Percentiles rank a stretch among this genome's conserved stretches.
Evolutionary conservation across 2,113 vertebrate species (phyloP).

Genomic region (Sorex fumeus): DNA sequence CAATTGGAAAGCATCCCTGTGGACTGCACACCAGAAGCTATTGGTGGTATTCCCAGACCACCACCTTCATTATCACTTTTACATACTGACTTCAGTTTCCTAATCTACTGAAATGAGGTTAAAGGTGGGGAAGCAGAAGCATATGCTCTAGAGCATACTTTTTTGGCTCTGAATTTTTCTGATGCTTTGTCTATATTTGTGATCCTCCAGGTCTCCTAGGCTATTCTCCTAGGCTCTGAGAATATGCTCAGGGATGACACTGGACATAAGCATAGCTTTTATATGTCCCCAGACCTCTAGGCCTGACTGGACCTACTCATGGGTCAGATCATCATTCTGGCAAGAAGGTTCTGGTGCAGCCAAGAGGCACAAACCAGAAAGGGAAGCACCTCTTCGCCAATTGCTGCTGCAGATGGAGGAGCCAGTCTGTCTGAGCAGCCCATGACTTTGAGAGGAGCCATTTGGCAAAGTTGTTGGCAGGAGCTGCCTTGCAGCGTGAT

Average conservation of each 20-base stretch:
- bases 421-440: constrained; percentile 81
- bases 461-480: constrained; percentile 84
- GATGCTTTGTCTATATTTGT: neutral
- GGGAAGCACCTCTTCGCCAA: constrained; percentile 70
- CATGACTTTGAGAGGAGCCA: constrained; percentile 82
- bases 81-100: constrained; percentile 37
- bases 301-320: constrained; percentile 14
- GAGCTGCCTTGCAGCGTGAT: constrained; percentile 73
- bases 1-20: neutral
- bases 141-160: neutral
- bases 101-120: constrained; percentile 39
- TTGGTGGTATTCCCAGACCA: neutral
- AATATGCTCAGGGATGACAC: neutral
- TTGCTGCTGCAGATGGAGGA: constrained; percentile 81
- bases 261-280: neutral
- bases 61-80: constrained; percentile 23
- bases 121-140: neutral
- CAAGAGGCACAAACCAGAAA: constrained; percentile 71
- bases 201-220: neutral
- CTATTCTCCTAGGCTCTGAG: neutral
- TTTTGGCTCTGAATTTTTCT: neutral
- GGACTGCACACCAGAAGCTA: neutral
- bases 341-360: constrained; percentile 72
- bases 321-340: constrained; percentile 72
- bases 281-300: constrained; percentile 15